Percentiles rank a stretch among this genome's conserved stretches.
Evolutionary conservation across 2,888 invertebrate species (phyloP).

Genomic region (Gonocerus acuteangulatus): DNA sequence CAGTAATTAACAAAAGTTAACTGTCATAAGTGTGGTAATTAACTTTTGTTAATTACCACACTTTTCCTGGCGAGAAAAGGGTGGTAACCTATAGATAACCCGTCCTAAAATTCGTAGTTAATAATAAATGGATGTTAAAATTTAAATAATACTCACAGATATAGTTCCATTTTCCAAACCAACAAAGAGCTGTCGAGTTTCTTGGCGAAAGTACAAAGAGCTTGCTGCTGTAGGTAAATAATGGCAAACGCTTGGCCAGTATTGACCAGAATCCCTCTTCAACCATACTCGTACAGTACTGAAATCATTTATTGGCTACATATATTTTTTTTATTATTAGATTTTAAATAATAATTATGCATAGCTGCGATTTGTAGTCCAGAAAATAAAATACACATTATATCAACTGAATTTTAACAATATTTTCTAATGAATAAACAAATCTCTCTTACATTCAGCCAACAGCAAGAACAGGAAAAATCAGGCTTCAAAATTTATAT

Average conservation of each 20-base stretch:
- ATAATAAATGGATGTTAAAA: too few relatives aligned
- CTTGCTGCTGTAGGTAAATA: conserved; percentile 91
- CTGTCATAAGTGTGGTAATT: too few relatives aligned
- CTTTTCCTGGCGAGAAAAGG: too few relatives aligned
- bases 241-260: conserved; percentile 98
- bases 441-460: neutral
- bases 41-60: too few relatives aligned
- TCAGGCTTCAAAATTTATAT: too few relatives aligned
- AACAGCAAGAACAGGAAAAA: too few relatives aligned
- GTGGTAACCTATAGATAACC: too few relatives aligned
- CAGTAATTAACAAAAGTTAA: too few relatives aligned
- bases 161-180: conserved; percentile 92
- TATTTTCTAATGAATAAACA: neutral
- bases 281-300: conserved; percentile 95
- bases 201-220: conserved; percentile 76
- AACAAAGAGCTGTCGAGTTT: conserved; percentile 82
- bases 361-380: too few relatives aligned
- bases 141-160: conserved; percentile 48
- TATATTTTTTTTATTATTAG: too few relatives aligned
- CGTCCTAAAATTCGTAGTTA: too few relatives aligned
- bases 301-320: conserved; percentile 37
- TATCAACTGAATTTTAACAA: neutral
- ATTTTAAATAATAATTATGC: too few relatives aligned
- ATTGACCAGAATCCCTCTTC: conserved; percentile 94
- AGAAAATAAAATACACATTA: neutral